A percentile compares a stretch with the other conserved stretches of the same genome.
These are phyloP conservation scores for Microdon myrmicae DNA, from an alignment of 2,888 invertebrate species.

Conservation along the genomic window DNA sequence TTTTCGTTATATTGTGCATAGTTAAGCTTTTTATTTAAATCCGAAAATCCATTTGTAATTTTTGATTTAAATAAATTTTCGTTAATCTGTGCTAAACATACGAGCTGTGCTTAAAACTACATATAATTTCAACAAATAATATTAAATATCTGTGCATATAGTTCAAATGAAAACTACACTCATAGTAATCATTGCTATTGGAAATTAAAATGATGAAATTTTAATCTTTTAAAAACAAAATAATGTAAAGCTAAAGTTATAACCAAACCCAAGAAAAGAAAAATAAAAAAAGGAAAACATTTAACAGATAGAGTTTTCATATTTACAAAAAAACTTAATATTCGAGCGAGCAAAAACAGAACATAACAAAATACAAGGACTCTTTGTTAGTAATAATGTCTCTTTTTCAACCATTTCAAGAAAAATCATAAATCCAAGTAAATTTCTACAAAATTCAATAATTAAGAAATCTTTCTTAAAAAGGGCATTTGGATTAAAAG, in stretches of 20 bases:
- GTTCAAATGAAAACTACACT: slow-evolving; percentile 43
- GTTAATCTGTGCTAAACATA: slow-evolving; percentile 46
- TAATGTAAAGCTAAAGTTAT: too few relatives aligned
- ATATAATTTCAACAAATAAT: slow-evolving; percentile 8
- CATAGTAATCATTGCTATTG: slow-evolving; percentile 41
- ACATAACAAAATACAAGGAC: slow-evolving; percentile 15
- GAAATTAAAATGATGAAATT: too few relatives aligned
- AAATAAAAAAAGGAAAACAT: slow-evolving; percentile 10
- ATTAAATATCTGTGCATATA: slow-evolving; percentile 33
- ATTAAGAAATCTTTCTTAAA: background rate
- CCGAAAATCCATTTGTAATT: too few relatives aligned
- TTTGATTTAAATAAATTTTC: slow-evolving; percentile 3
- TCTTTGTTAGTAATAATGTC: slow-evolving; percentile 21
- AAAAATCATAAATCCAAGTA: slow-evolving; percentile 6
- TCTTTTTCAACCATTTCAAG: slow-evolving; percentile 24
- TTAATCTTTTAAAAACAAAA: too few relatives aligned
- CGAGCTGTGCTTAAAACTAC: slow-evolving; percentile 47
- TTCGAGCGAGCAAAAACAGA: slow-evolving; percentile 5
- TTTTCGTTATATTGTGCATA: too few relatives aligned
- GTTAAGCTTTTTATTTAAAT: too few relatives aligned
- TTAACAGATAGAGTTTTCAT: slow-evolving; percentile 3
- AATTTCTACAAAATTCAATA: slow-evolving; percentile 22
- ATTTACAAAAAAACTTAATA: slow-evolving; percentile 3
- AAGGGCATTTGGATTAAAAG: slow-evolving; percentile 24
- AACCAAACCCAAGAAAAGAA: too few relatives aligned